These are phyloP conservation scores for Melanocharis versteri DNA, from an alignment of 2,113 vertebrate genomes.

Conservation along the genomic window DNA sequence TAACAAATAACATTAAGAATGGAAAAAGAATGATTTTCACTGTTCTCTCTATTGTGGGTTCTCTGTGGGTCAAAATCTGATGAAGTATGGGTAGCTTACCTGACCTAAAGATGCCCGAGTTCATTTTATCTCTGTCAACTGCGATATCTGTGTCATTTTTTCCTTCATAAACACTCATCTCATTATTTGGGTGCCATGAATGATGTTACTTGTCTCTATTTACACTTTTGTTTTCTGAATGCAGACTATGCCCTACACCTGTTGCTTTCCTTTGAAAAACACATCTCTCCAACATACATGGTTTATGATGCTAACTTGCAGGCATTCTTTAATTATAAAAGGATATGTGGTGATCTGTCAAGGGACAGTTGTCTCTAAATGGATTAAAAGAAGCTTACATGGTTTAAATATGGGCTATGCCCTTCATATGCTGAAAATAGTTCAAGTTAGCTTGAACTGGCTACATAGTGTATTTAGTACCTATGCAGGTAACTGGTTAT, in stretches of 20 bases:
- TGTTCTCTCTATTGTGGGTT: background rate
- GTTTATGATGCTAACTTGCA: conserved; percentile 53
- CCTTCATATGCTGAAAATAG: background rate
- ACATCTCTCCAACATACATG: background rate
- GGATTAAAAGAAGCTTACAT: conserved; percentile 48
- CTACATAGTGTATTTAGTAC: background rate
- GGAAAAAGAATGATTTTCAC: background rate
- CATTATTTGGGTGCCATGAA: background rate
- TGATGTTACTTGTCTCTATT: conserved; percentile 18
- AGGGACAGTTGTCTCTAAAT: conserved; percentile 52
- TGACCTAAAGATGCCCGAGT: background rate
- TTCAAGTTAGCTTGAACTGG: background rate
- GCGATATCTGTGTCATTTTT: background rate
- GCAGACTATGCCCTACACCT: background rate
- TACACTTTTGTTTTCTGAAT: conserved; percentile 1
- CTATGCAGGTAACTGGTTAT: background rate
- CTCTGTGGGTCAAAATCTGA: background rate
- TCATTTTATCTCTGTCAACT: background rate
- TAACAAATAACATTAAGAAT: background rate
- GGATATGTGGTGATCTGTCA: conserved; percentile 32
- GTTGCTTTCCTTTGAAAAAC: conserved; percentile 20
- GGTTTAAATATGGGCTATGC: background rate
- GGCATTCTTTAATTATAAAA: conserved; percentile 54
- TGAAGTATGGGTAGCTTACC: background rate
- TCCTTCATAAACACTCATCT: background rate